Base-by-base conservation (phyloP, 2,888 invertebrate genomes). In the Trissolcus brochymenae region DNA sequence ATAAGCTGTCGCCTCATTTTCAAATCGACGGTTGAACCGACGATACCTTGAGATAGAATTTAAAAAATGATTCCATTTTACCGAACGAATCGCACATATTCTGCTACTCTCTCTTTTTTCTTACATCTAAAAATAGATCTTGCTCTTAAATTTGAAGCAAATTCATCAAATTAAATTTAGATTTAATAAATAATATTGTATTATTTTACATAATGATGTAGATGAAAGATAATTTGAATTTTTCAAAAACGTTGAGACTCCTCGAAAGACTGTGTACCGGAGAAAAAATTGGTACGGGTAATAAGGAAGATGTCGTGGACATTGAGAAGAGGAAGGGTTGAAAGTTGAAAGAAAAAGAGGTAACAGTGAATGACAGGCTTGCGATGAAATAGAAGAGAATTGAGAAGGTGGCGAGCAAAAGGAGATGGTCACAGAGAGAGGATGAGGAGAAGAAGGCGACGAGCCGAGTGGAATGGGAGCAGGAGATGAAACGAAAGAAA, bases 401-500 rank as follows among this genome's bases (percentile, higher is more conserved):
- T 55, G 66, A 66, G 61, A 66, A 66, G 67, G 46, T 35, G 41
- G 71, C 41, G 17, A 7, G 46, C 7, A 41, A 46, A 40, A 53
- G 51, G 35, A 35, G 9, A 35, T 11, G 35, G 35, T 1, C 35
- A 7, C 35, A 11, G 7, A 25, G 25, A 29, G 29, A 25, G 25
- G 9, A n/a, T 7, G 53, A 19, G 9, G 49, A 21, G 35, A 35
- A 43, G 41, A 35, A 29, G 62, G 55, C 40, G 51, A 59, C 7
- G 43, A 51, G 29, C 13, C 6, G 29, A 53, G 46, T 29, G 25
- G 54, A 76, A 71, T 54, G 65, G 51, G 55, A 64, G 59, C 53
- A 55, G 43, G 46, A 64, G 68, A 59, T 64, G 59, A 67, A 62
- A 57, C 54, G 67, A 57, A 64, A 70, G 54, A 57, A 74, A 66